phyloP scores from a whole-genome alignment of 2,113 vertebrate species.

The Channa maculata region DNA sequence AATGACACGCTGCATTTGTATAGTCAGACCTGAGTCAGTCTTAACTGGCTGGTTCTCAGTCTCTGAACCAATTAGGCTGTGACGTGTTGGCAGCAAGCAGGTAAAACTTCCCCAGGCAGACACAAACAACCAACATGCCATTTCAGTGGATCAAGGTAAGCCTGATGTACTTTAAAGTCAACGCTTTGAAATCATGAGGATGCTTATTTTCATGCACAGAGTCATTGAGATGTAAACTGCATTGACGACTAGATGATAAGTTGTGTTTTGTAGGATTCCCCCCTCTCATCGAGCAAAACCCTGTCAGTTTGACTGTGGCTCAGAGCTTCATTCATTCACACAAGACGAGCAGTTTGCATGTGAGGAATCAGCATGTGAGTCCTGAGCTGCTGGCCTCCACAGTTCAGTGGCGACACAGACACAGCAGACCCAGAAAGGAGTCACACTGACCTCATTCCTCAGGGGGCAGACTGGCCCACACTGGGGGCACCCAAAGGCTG shows the following conservation, averaged over 20 bases:
- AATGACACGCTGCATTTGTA: constrained; percentile 16
- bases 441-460: constrained; percentile 56
- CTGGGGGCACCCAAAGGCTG: constrained; percentile 11
- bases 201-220: not conserved
- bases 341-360: constrained; percentile 9
- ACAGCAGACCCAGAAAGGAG: constrained; percentile 26
- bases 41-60: constrained; percentile 26
- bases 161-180: not conserved
- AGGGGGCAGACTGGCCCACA: not conserved
- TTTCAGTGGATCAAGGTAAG: not conserved
- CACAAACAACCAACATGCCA: not conserved
- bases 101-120: not conserved
- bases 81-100: not conserved
- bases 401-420: constrained; percentile 7
- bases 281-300: not conserved
- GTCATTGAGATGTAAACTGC: not conserved
- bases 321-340: constrained; percentile 4
- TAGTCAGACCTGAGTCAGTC: constrained; percentile 8
- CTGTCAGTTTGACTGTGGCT: not conserved
- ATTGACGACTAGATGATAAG: not conserved
- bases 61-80: not conserved
- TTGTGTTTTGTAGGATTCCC: not conserved
- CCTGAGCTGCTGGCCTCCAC: constrained; percentile 43
- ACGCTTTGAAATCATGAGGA: not conserved
- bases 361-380: constrained; percentile 11